These are phyloP conservation scores for Pituophis catenifer DNA, from an alignment of 2,113 vertebrate genomes.

Conservation along the genomic window DNA sequence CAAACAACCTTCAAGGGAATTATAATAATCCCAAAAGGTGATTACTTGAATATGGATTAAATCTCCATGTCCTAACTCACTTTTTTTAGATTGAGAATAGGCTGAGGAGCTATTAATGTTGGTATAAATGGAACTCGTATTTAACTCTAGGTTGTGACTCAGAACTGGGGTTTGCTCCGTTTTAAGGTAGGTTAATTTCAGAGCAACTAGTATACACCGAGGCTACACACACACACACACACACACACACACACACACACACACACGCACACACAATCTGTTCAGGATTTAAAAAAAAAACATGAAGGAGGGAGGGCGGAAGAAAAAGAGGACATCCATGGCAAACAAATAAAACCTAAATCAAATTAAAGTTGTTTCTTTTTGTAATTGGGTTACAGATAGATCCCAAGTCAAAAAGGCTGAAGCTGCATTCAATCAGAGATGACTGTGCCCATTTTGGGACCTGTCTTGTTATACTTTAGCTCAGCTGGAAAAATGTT, in stretches of 20 bases:
- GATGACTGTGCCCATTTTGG: not conserved
- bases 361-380: not conserved
- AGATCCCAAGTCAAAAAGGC: not conserved
- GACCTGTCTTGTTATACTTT: conserved; percentile 7
- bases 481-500: not conserved
- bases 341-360: not conserved
- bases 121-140: not conserved
- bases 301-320: not conserved
- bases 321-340: not conserved
- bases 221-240: not conserved
- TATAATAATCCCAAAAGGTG: not conserved
- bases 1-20: not conserved
- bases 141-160: not conserved
- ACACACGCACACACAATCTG: not conserved
- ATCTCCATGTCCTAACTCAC: not conserved
- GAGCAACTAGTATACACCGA: not conserved
- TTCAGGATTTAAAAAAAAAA: not conserved
- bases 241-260: not conserved
- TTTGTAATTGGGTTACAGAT: not conserved
- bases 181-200: not conserved
- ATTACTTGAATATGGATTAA: not conserved
- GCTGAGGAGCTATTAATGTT: not conserved
- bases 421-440: not conserved
- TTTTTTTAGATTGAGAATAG: not conserved
- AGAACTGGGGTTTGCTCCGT: not conserved